phyloP scores from a whole-genome alignment of 2,888 invertebrate genomes.

The Malachius bipustulatus region DNA sequence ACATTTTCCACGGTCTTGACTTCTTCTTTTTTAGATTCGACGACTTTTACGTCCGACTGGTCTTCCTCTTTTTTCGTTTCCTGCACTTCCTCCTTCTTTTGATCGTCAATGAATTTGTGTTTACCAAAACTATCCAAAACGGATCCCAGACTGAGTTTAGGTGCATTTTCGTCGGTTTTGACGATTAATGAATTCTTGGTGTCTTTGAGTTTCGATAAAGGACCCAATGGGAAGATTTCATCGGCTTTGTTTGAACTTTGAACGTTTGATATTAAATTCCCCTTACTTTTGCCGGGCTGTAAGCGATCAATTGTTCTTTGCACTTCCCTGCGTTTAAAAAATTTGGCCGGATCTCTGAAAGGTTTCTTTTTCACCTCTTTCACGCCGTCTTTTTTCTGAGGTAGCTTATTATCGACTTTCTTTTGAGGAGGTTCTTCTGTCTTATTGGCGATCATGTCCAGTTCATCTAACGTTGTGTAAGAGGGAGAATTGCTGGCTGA shows the following conservation, averaged over 20 bases:
- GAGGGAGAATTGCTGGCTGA: conserved; percentile 70
- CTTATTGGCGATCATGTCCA: conserved; percentile 38
- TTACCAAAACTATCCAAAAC: conserved; percentile 66
- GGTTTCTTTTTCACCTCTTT: conserved; percentile 41
- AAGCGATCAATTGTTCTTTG: conserved; percentile 73
- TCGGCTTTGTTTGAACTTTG: conserved; percentile 46
- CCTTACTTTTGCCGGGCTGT: conserved; percentile 80
- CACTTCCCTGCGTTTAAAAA: conserved; percentile 51
- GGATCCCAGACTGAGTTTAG: conserved; percentile 74
- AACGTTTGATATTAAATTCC: conserved; percentile 64
- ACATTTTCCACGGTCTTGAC: conserved; percentile 11
- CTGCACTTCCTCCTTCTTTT: conserved; percentile 36
- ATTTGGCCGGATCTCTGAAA: conserved; percentile 34
- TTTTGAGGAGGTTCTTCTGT: conserved; percentile 26
- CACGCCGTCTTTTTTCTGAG: conserved; percentile 32
- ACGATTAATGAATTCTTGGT: conserved; percentile 43
- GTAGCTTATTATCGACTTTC: conserved; percentile 37
- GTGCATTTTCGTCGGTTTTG: conserved; percentile 57
- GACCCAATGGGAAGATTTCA: conserved; percentile 44
- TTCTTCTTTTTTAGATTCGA: conserved; percentile 20
- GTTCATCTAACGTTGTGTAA: conserved; percentile 44
- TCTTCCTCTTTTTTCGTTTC: conserved; percentile 27
- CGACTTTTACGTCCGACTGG: conserved; percentile 28
- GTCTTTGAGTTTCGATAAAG: conserved; percentile 46
- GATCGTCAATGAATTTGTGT: conserved; percentile 49